Evolutionary conservation across 2,797 vertebrate species (phyloP).

Genomic region (Cynopterus sphinx): DNA sequence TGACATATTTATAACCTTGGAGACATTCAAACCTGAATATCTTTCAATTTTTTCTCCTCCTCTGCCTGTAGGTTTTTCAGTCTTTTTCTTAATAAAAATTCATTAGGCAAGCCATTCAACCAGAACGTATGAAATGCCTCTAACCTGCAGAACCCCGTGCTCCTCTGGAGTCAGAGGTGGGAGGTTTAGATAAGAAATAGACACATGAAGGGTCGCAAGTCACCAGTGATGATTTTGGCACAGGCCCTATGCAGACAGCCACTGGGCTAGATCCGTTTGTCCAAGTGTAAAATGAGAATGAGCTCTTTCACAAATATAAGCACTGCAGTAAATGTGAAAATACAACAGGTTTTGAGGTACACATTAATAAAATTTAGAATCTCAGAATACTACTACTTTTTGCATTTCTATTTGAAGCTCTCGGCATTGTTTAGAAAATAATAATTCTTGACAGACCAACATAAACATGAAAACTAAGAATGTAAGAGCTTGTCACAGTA

Average conservation of each 20-base stretch:
- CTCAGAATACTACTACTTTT: background rate
- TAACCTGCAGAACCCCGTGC: background rate
- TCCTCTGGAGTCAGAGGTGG: constrained; percentile 5
- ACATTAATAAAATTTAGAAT: constrained; percentile 21
- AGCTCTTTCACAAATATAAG: constrained; percentile 35
- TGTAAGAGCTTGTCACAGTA: rapidly evolving
- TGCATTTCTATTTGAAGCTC: background rate
- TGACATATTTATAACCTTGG: background rate
- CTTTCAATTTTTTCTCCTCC: background rate
- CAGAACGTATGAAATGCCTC: constrained; percentile 53
- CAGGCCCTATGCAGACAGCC: background rate
- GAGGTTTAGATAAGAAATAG: constrained; percentile 16
- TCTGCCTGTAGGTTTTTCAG: background rate
- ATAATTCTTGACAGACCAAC: background rate
- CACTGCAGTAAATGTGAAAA: background rate
- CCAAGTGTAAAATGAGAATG: constrained; percentile 63
- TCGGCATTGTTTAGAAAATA: background rate
- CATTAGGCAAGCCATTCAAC: constrained; percentile 58
- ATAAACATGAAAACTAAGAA: background rate
- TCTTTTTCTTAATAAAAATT: constrained; percentile 57
- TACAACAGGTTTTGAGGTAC: background rate
- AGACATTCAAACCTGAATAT: background rate
- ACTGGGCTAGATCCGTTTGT: background rate
- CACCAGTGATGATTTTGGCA: background rate
- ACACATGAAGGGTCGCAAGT: background rate